Conservation (phyloP, 1,140 invertebrate species). For the Cyrtorhinus lividipennis region DNA sequence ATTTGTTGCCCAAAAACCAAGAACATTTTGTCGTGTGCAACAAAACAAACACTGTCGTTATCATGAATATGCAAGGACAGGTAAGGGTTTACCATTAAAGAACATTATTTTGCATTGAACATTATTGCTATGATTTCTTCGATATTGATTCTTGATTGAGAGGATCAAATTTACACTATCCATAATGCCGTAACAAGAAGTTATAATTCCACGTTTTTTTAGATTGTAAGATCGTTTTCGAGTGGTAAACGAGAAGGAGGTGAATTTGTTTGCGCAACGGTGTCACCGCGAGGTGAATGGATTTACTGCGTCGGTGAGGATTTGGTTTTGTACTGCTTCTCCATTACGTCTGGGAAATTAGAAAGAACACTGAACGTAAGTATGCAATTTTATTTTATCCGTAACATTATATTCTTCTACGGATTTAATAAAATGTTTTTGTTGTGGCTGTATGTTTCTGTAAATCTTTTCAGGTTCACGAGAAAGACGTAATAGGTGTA, state of each 20-base stretch:
- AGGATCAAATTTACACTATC: background rate
- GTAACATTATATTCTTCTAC: too few relatives aligned
- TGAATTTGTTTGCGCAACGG: conserved; percentile 79
- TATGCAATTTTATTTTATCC: conserved; percentile 26
- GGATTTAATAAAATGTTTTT: background rate
- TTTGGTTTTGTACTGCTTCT: conserved; percentile 94
- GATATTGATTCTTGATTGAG: background rate
- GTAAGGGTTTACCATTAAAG: conserved; percentile 35
- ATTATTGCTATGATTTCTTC: background rate
- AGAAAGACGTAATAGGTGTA: conserved; percentile 95
- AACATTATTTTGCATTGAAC: too few relatives aligned
- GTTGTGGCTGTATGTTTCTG: conserved; percentile 15
- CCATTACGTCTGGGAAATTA: conserved; percentile 86
- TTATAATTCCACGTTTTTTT: conserved; percentile 25
- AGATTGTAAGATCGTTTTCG: conserved; percentile 94
- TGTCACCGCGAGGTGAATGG: conserved; percentile 93
- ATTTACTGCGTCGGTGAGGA: conserved; percentile 98
- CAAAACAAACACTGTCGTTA: conserved; percentile 89
- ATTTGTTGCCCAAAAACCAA: conserved; percentile 80
- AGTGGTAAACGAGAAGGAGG: conserved; percentile 96
- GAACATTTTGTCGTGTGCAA: conserved; percentile 99
- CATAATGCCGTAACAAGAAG: background rate
- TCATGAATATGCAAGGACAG: conserved; percentile 98
- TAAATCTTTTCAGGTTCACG: conserved; percentile 64
- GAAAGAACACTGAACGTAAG: conserved; percentile 90